Evolutionary conservation across 2,888 invertebrate genomes (phyloP), one percentile per base, ranked within the genome.

Genomic region (Sphecodes monilicornis): DNA sequence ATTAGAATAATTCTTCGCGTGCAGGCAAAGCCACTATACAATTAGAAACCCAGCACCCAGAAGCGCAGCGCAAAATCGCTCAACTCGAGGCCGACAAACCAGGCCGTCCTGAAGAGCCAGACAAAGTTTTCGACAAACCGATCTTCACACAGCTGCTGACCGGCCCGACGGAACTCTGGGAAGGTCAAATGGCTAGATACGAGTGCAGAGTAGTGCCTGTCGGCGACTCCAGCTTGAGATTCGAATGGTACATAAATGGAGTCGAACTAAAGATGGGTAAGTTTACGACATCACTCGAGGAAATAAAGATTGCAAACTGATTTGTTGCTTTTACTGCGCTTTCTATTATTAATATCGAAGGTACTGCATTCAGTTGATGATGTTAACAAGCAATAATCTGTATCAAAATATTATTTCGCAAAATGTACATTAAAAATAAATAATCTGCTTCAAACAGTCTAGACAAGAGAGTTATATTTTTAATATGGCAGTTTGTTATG

Each of bases 211-310:
- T 98, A 39, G 98, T 98, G 64, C 98, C 98, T 16, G 98, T 99
- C 79, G 99, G 99, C 11, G 99, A 99, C 95, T 97, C 99, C 3
- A 98, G 97, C 90, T 96, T 99, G 92, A 96, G 97, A 91, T 98
- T 98, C 92, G 98, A 99, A 95, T 99, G 99, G 99, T 99, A 97
- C 95, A 97, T 98, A 88, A 99, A 99, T 94, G 99, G 98, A 76
- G 97, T 98, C 8, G 98, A 98, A 95, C 96, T 99, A 72, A 97
- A 98, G 95, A 97, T 98, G 97, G 98, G 98, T 96, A 95, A 94
- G 85, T 3, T 39, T 39, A 26, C 50, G 13, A n/a, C 26, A 29
- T 22, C 29, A 22, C 1, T 29, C 18, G 41, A 41, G 26, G 29
- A 29, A n/a, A 71, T 22, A 22, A 50, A 41, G n/a, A 18, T 29